These are phyloP conservation scores for Corythaixoides concolor DNA, from an alignment of 2,113 vertebrate species.

Conservation along the genomic window DNA sequence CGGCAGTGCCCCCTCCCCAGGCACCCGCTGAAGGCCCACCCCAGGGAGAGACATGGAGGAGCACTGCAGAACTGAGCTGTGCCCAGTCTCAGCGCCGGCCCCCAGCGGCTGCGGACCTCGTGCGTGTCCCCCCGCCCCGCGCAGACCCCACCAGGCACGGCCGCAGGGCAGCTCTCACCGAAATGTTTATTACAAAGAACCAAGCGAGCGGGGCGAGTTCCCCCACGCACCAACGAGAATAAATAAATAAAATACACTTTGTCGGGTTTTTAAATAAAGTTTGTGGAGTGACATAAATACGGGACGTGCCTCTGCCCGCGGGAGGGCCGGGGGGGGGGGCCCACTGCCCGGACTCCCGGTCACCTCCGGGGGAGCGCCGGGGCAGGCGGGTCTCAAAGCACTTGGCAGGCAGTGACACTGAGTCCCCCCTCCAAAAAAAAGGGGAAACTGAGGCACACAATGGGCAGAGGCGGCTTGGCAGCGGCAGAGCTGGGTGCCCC, in stretches of 20 bases:
- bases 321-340: background rate
- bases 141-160: background rate
- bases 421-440: background rate
- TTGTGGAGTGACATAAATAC: constrained; percentile 32
- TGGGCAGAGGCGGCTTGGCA: background rate
- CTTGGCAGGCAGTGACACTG: constrained; percentile 22
- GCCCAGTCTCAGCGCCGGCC: background rate
- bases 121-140: rapidly evolving
- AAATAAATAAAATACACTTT: constrained; percentile 55
- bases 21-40: background rate
- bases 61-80: background rate
- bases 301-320: background rate
- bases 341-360: background rate
- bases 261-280: constrained; percentile 23
- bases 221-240: background rate
- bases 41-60: no score
- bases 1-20: no score
- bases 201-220: constrained; percentile 7
- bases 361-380: background rate
- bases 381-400: constrained; percentile 23
- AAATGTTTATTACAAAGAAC: constrained; percentile 56
- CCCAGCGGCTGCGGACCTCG: background rate
- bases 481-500: background rate
- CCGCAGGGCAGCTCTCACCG: background rate
- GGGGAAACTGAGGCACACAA: constrained; percentile 32